phyloP scores from a whole-genome alignment of 2,888 invertebrate genomes.

The Melieria omissa region DNA sequence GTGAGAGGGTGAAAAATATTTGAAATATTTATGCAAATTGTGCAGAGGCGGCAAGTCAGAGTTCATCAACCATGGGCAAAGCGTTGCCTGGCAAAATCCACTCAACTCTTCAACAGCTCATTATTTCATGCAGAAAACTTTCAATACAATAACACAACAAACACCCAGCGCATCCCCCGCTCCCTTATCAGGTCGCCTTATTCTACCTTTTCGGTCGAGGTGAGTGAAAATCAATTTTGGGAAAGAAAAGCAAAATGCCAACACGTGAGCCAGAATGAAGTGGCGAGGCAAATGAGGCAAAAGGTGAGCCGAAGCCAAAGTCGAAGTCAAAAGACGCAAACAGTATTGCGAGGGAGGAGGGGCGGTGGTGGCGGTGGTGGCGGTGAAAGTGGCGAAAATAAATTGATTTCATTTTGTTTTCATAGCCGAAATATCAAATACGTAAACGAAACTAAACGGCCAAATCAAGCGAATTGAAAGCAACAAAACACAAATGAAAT shows the following conservation, averaged over 20 bases:
- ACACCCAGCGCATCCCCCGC: background rate
- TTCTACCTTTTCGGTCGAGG: background rate
- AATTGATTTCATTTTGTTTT: conserved; percentile 23
- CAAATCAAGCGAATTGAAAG: background rate
- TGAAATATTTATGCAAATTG: background rate
- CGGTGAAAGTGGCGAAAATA: conserved; percentile 24
- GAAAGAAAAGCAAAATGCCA: conserved; percentile 21
- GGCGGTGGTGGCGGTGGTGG: conserved; percentile 14
- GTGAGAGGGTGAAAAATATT: too few species aligned
- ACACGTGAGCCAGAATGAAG: conserved; percentile 11
- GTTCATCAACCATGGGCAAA: conserved; percentile 17
- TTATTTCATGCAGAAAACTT: conserved; percentile 22
- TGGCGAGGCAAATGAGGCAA: conserved; percentile 24
- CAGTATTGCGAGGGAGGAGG: background rate
- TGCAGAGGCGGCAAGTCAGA: background rate
- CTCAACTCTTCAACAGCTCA: conserved; percentile 15
- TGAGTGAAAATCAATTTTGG: conserved; percentile 27
- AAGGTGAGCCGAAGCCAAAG: background rate
- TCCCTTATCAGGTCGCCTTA: too few species aligned
- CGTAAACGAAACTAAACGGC: background rate
- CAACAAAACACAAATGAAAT: background rate
- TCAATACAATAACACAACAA: background rate
- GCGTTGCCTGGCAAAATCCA: background rate
- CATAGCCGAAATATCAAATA: background rate
- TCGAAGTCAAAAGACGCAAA: too few species aligned